Evolutionary conservation across 1,140 invertebrate species (phyloP).

Genomic region (Reticulitermes speratus): DNA sequence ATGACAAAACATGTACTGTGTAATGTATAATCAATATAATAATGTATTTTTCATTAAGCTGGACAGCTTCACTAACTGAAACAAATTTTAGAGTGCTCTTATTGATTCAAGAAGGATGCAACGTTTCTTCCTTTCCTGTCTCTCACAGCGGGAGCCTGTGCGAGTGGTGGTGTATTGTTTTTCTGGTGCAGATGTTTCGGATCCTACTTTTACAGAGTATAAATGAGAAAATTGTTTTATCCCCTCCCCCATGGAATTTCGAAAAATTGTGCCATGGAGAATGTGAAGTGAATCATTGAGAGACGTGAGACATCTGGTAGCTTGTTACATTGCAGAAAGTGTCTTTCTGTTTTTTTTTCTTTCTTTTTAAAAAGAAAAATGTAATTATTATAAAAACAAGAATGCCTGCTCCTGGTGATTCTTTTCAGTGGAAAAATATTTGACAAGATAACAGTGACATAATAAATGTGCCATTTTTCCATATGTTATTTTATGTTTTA

Average conservation of each 20-base stretch:
- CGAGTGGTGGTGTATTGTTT: neutral
- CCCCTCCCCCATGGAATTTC: neutral
- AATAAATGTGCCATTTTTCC: constrained; percentile 29
- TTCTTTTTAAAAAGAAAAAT: neutral
- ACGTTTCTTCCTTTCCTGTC: no score
- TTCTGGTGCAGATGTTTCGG: neutral
- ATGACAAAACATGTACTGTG: neutral
- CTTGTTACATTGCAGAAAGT: neutral
- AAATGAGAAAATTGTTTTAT: neutral
- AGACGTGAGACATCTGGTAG: neutral
- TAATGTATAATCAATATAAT: constrained; percentile 4
- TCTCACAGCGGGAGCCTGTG: neutral
- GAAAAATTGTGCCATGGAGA: constrained; percentile 6
- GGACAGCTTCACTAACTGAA: neutral
- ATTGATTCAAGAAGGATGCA: neutral
- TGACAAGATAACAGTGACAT: constrained; percentile 17
- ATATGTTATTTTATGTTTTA: neutral
- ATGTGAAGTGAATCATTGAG: neutral
- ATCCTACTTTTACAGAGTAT: neutral
- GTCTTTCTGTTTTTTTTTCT: neutral
- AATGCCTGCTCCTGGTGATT: constrained; percentile 21
- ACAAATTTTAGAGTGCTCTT: constrained; percentile 20
- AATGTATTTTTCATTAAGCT: constrained; percentile 23
- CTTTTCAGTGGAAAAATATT: constrained; percentile 28
- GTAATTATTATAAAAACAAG: constrained; percentile 20